phyloP scores from a whole-genome alignment of 2,888 invertebrate genomes.

The Nysson spinosus region DNA sequence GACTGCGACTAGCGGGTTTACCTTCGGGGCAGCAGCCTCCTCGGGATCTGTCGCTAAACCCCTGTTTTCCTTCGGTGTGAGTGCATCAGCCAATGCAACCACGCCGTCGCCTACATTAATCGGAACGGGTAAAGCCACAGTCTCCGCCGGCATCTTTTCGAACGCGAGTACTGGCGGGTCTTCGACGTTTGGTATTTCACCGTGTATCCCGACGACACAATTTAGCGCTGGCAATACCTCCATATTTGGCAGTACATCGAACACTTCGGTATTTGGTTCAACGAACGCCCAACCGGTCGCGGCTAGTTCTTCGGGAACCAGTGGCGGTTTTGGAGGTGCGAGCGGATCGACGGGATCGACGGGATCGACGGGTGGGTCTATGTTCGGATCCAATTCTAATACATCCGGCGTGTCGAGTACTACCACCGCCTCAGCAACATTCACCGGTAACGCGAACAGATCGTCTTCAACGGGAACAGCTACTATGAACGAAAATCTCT shows the following conservation, averaged over 20 bases:
- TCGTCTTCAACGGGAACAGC: constrained; percentile 1
- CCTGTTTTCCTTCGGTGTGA: constrained; percentile 53
- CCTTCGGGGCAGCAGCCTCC: constrained; percentile 9
- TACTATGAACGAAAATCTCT: not conserved
- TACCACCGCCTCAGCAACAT: too few relatives aligned
- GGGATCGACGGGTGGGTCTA: constrained; percentile 32
- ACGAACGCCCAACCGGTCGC: constrained; percentile 9
- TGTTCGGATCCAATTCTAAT: constrained; percentile 33
- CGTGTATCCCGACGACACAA: constrained; percentile 18
- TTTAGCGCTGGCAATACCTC: constrained; percentile 47
- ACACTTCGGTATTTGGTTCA: constrained; percentile 32
- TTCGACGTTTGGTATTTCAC: constrained; percentile 31
- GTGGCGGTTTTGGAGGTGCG: constrained; percentile 47
- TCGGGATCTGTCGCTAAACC: constrained; percentile 19
- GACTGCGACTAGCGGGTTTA: too few relatives aligned
- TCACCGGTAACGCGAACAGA: too few relatives aligned
- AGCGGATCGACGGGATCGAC: too few relatives aligned
- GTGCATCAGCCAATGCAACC: constrained; percentile 5
- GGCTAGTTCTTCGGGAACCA: not conserved
- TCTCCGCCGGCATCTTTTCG: too few relatives aligned
- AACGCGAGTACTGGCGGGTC: too few relatives aligned
- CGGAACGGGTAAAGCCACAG: not conserved
- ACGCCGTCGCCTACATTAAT: not conserved
- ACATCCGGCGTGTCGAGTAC: not conserved
- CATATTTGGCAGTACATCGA: constrained; percentile 41